Conservation (phyloP, 2,113 vertebrate genomes). For the Hippocampus comes region DNA sequence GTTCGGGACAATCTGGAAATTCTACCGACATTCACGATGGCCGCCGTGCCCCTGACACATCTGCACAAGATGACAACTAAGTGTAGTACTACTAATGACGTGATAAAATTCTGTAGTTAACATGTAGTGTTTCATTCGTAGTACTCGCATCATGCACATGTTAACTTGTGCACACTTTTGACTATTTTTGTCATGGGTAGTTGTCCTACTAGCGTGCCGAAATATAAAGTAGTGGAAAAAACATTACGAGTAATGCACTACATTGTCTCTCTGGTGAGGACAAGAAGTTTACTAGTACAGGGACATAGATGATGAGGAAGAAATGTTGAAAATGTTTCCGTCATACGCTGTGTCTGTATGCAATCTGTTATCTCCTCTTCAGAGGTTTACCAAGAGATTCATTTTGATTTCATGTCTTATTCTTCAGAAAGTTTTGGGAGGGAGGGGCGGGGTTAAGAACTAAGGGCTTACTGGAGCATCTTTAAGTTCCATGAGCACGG, state of each 20-base stretch:
- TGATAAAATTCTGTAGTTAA: too few species aligned
- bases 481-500: constrained; percentile 51
- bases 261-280: not conserved
- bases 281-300: not conserved
- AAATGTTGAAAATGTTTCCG: not conserved
- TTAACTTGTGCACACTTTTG: too few species aligned
- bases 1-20: too few species aligned
- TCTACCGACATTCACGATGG: too few species aligned
- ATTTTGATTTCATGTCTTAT: constrained; percentile 67
- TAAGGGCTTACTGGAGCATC: constrained; percentile 68
- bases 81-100: too few species aligned
- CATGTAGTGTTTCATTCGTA: too few species aligned
- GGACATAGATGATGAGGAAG: not conserved
- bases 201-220: too few species aligned
- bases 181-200: too few species aligned
- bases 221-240: too few species aligned
- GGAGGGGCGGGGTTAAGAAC: constrained; percentile 13
- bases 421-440: constrained; percentile 7
- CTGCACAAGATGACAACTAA: too few species aligned
- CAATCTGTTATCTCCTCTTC: constrained; percentile 59
- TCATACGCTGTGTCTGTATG: constrained; percentile 60
- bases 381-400: constrained; percentile 50
- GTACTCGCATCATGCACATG: too few species aligned
- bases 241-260: not conserved
- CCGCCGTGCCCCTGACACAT: too few species aligned